These are phyloP conservation scores for Drosophila anomelani DNA, from an alignment of 2,888 invertebrate genomes.

Conservation along the genomic window DNA sequence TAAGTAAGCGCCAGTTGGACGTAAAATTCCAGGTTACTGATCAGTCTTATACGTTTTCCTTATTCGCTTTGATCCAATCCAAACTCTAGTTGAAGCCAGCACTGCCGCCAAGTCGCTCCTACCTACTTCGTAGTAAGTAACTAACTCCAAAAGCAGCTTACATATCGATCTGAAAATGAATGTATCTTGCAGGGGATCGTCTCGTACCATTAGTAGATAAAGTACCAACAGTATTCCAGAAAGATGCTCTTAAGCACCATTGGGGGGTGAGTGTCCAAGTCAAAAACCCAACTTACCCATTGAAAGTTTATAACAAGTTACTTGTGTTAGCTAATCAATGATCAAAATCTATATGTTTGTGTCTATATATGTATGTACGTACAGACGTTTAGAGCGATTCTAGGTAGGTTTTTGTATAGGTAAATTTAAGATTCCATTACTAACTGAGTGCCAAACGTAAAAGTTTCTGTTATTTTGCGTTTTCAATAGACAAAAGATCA, in stretches of 20 bases:
- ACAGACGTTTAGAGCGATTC: conserved; percentile 21
- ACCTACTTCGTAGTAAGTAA: conserved; percentile 19
- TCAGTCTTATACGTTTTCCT: neutral
- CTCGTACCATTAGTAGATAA: conserved; percentile 42
- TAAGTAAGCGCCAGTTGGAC: neutral
- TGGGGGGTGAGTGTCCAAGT: conserved; percentile 65
- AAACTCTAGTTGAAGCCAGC: conserved; percentile 19
- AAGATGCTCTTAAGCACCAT: conserved; percentile 44
- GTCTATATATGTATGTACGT: too few species aligned
- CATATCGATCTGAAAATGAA: neutral
- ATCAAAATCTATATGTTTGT: neutral
- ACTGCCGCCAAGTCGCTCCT: neutral
- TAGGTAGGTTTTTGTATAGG: conserved; percentile 10
- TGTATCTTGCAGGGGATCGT: conserved; percentile 35
- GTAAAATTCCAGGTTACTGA: neutral
- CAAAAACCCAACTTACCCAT: neutral
- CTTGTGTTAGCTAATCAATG: neutral
- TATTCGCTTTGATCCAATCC: neutral
- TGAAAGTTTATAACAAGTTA: neutral
- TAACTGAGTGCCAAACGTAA: conserved; percentile 25
- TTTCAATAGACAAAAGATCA: neutral
- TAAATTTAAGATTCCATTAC: conserved; percentile 2
- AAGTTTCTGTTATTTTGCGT: neutral
- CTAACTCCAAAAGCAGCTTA: too few species aligned
- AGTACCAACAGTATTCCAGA: conserved; percentile 51